phyloP scores from a whole-genome alignment of 1,140 invertebrate genomes.

The Drosophila nigrodunni region DNA sequence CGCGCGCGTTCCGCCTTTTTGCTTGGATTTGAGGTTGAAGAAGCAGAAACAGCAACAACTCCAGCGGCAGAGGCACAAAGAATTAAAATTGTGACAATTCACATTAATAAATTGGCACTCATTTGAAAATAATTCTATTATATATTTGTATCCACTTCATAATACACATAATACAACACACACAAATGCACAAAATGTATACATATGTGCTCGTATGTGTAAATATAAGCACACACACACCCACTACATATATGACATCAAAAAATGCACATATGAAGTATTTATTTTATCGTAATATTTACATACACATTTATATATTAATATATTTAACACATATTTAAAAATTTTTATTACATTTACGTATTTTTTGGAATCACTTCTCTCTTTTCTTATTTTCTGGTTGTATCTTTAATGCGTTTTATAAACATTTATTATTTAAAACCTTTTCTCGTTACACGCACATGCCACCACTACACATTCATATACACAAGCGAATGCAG shows the following conservation, averaged over 20 bases:
- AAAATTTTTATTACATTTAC: neutral
- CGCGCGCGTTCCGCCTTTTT: slow-evolving; percentile 6
- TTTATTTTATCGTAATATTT: neutral
- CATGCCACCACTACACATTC: slow-evolving; percentile 23
- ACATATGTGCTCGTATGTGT: neutral
- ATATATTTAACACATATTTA: neutral
- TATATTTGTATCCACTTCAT: slow-evolving; percentile 10
- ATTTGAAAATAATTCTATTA: slow-evolving; percentile 7
- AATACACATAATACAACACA: slow-evolving; percentile 2
- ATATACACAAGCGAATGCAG: slow-evolving; percentile 18
- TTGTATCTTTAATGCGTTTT: slow-evolving; percentile 12
- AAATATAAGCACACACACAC: neutral
- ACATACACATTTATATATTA: neutral
- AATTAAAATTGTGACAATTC: slow-evolving; percentile 15
- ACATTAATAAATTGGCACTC: slow-evolving; percentile 29
- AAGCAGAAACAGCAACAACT: neutral
- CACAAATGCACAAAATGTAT: slow-evolving; percentile 4
- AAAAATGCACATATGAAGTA: neutral
- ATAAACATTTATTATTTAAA: slow-evolving; percentile 14
- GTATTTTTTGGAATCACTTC: neutral
- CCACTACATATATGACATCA: neutral
- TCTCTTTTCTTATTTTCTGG: neutral
- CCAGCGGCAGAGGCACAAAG: neutral
- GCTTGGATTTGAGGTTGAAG: neutral
- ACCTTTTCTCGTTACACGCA: slow-evolving; percentile 37